Percentiles rank a stretch among this genome's conserved stretches.
These are phyloP conservation scores for Pelodytes ibericus DNA, from an alignment of 2,797 vertebrate species.

Conservation along the genomic window DNA sequence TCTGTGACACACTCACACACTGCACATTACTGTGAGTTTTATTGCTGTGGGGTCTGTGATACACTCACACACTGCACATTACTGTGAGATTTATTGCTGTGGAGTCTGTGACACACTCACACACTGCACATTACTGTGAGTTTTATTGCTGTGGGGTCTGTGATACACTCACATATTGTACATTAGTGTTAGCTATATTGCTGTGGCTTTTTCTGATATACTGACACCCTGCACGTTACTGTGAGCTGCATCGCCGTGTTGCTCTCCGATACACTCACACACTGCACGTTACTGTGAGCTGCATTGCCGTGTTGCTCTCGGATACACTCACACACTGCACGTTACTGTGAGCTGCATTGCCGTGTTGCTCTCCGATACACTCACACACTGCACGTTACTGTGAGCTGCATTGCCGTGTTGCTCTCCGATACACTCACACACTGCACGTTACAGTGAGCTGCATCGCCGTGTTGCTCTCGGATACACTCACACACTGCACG, in stretches of 20 bases:
- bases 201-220: background rate
- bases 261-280: background rate
- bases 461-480: background rate
- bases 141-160: background rate
- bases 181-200: background rate
- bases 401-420: background rate
- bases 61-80: background rate
- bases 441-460: background rate
- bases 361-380: background rate
- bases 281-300: background rate
- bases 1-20: background rate
- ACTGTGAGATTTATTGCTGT: background rate
- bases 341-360: background rate
- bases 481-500: background rate
- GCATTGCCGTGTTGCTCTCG: background rate
- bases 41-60: no score
- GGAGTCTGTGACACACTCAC: background rate
- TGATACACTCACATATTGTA: background rate
- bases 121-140: background rate
- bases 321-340: background rate
- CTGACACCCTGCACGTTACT: background rate
- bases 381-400: background rate
- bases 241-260: background rate
- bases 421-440: background rate
- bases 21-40: constrained; percentile 3